These are phyloP conservation scores for Meleagris gallopavo DNA, from an alignment of 2,113 vertebrate genomes.

Conservation along the genomic window DNA sequence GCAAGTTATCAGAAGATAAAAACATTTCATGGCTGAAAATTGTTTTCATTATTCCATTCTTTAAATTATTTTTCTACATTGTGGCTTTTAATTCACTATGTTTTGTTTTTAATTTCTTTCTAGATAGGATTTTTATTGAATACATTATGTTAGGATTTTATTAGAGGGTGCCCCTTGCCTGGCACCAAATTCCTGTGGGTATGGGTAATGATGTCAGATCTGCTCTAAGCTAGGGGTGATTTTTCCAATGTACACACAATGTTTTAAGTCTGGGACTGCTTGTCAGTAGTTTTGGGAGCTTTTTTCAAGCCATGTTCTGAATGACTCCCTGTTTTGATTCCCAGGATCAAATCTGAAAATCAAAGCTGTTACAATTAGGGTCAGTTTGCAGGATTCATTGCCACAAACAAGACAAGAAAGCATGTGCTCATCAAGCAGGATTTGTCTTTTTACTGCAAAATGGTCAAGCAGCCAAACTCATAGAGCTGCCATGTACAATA, in stretches of 20 bases:
- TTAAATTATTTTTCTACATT: conserved; percentile 64
- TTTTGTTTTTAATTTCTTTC: conserved; percentile 76
- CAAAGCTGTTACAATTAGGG: neutral
- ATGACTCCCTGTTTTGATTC: neutral
- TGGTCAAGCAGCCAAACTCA: neutral
- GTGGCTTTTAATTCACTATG: conserved; percentile 46
- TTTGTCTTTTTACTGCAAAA: neutral
- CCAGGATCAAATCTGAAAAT: conserved; percentile 30
- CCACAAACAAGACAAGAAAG: neutral
- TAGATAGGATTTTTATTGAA: conserved; percentile 70
- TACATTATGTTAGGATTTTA: conserved; percentile 50
- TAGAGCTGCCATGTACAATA: neutral
- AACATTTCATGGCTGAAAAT: conserved; percentile 72
- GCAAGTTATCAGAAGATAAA: conserved; percentile 65
- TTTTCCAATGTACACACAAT: neutral
- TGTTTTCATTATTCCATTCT: conserved; percentile 58
- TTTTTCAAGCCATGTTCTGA: conserved; percentile 27
- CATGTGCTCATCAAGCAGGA: accelerated
- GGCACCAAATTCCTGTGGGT: conserved; percentile 8
- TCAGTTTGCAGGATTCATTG: conserved; percentile 29
- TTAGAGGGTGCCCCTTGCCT: conserved; percentile 26
- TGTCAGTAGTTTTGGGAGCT: neutral
- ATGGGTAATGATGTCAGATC: neutral
- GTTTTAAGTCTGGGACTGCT: neutral
- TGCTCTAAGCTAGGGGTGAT: neutral